Percentiles rank a stretch among this genome's conserved stretches.
These are phyloP conservation scores for Scolanthus callimorphus DNA, from an alignment of 92 coral and sea anemone species.

Conservation along the genomic window DNA sequence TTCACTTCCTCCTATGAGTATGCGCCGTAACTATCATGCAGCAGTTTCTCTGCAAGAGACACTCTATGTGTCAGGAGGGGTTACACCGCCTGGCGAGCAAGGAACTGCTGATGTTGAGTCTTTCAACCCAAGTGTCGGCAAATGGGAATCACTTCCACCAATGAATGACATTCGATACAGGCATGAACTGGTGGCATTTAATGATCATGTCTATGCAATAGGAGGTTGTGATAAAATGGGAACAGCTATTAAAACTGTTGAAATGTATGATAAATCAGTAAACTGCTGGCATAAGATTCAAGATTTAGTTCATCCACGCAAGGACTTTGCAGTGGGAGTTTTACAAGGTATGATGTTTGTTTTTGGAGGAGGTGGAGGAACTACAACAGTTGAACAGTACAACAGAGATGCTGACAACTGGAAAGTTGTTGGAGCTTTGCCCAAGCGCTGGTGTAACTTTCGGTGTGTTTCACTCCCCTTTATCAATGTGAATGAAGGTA, in stretches of 20 bases:
- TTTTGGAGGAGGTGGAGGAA: constrained; percentile 68
- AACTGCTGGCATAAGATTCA: constrained; percentile 57
- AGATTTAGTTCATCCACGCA: constrained; percentile 50
- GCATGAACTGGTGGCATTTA: constrained; percentile 48
- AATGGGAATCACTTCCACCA: constrained; percentile 57
- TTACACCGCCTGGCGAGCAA: constrained; percentile 70
- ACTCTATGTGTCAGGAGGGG: constrained; percentile 69
- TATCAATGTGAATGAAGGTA: constrained; percentile 35
- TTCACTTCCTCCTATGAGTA: constrained; percentile 62
- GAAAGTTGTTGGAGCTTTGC: constrained; percentile 52
- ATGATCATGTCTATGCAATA: constrained; percentile 41
- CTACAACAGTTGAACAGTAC: constrained; percentile 57
- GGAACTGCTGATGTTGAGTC: constrained; percentile 64
- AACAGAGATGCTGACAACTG: constrained; percentile 53
- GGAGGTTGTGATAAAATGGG: constrained; percentile 63
- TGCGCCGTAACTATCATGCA: constrained; percentile 75
- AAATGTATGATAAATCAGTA: constrained; percentile 37
- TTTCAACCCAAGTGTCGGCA: constrained; percentile 53
- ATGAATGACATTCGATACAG: constrained; percentile 64
- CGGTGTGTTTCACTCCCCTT: constrained; percentile 62
- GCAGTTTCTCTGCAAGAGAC: constrained; percentile 46
- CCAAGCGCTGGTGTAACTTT: constrained; percentile 64
- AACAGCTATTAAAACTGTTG: constrained; percentile 42
- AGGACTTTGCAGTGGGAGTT: constrained; percentile 69
- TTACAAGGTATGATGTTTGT: constrained; percentile 65